Evolutionary conservation across 2,113 vertebrate genomes (phyloP).

Genomic region (Papio anubis): DNA sequence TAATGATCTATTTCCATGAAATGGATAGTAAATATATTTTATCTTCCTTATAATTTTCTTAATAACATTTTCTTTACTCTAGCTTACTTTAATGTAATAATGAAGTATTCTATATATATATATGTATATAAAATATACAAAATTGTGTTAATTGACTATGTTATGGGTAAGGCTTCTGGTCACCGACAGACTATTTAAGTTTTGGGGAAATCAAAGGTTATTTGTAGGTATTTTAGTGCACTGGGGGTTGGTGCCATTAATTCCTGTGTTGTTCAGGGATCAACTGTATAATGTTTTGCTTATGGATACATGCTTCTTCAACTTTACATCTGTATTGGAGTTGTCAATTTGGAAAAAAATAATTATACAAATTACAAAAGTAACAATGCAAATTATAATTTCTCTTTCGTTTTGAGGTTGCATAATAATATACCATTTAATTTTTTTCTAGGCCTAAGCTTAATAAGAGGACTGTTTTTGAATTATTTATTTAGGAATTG

Average conservation of each 20-base stretch:
- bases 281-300: not conserved
- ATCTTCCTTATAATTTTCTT: not conserved
- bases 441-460: not conserved
- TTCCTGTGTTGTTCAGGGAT: not conserved
- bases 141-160: not conserved
- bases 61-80: not conserved
- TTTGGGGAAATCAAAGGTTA: not conserved
- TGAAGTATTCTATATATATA: not conserved
- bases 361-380: not conserved
- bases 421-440: not conserved
- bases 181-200: not conserved
- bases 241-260: not conserved
- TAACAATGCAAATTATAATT: not conserved
- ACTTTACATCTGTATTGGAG: not conserved
- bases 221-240: not conserved
- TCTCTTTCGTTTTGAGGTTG: not conserved
- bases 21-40: not conserved
- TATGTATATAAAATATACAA: not conserved
- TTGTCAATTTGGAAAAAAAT: not conserved
- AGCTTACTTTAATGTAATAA: not conserved
- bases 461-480: not conserved
- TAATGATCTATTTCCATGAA: not conserved
- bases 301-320: not conserved
- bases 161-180: not conserved
- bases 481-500: not conserved